Conservation (phyloP, 2,888 invertebrate species). For the Drosophila demipolita region DNA sequence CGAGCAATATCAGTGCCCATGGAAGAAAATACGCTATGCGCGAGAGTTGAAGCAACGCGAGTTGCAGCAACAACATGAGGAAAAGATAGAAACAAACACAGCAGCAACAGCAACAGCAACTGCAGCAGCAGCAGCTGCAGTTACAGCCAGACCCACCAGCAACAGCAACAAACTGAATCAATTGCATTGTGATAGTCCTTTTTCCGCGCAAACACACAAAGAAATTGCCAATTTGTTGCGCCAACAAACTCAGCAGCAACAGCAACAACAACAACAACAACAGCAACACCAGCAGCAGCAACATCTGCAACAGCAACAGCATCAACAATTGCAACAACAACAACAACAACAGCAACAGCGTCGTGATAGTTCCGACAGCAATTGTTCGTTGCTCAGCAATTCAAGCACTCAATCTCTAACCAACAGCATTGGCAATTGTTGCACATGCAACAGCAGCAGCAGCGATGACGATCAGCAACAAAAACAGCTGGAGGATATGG, state of each 20-base stretch:
- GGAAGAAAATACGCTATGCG: conserved; percentile 85
- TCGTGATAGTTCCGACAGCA: conserved; percentile 84
- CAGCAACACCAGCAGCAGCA: conserved; percentile 63
- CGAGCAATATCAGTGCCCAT: conserved; percentile 84
- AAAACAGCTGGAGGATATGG: conserved; percentile 73
- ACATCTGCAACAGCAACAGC: conserved; percentile 53
- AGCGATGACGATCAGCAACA: conserved; percentile 51
- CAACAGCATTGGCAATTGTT: conserved; percentile 65
- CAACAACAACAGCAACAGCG: conserved; percentile 78
- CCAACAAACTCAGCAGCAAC: conserved; percentile 75
- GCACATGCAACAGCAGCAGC: conserved; percentile 75
- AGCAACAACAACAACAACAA: conserved; percentile 52
- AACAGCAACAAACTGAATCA: conserved; percentile 66
- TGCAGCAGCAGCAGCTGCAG: conserved; percentile 25
- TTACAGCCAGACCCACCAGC: conserved; percentile 41
- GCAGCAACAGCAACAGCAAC: conserved; percentile 8
- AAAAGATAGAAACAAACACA: conserved; percentile 30
- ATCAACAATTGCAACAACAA: conserved; percentile 55
- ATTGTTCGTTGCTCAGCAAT: conserved; percentile 84
- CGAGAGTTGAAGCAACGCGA: conserved; percentile 84
- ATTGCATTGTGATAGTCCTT: conserved; percentile 79
- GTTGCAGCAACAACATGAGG: conserved; percentile 64
- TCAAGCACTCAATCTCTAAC: conserved; percentile 81
- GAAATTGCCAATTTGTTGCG: conserved; percentile 73
- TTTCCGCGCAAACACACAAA: conserved; percentile 73